These are phyloP conservation scores for Percopsis transmontana DNA, from an alignment of 2,113 vertebrate species.

Conservation along the genomic window DNA sequence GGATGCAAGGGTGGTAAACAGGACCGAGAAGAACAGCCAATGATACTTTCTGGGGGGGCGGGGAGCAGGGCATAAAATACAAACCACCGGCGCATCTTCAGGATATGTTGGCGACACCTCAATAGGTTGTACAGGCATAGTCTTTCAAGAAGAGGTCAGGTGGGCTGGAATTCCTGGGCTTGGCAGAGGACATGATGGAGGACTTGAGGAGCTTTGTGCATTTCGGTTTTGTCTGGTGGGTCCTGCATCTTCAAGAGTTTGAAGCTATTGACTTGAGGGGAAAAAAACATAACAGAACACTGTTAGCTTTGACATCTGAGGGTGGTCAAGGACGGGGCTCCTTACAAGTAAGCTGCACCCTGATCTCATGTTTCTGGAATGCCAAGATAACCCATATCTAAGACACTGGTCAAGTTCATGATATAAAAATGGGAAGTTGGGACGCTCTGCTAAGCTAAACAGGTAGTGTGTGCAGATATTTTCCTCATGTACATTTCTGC, in stretches of 20 bases:
- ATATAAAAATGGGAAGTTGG: constrained; percentile 12
- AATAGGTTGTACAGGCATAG: constrained; percentile 32
- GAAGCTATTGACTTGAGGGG: constrained; percentile 79
- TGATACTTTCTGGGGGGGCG: constrained; percentile 27
- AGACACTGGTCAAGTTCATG: constrained; percentile 16
- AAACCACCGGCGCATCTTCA: constrained; percentile 71
- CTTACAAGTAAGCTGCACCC: constrained; percentile 28
- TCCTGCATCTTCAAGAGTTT: constrained; percentile 68
- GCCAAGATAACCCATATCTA: constrained; percentile 16
- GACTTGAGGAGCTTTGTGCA: constrained; percentile 25
- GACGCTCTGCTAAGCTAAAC: not conserved
- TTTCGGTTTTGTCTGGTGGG: constrained; percentile 48
- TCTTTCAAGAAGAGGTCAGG: constrained; percentile 42
- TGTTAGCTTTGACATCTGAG: constrained; percentile 78
- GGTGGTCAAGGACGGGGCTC: constrained; percentile 62
- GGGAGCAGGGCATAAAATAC: constrained; percentile 65
- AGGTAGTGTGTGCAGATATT: constrained; percentile 17
- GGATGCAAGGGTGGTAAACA: not conserved
- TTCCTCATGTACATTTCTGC: constrained; percentile 18
- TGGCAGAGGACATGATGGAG: constrained; percentile 11
- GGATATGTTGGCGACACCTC: constrained; percentile 29
- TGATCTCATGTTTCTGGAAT: constrained; percentile 37
- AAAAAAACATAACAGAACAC: constrained; percentile 81
- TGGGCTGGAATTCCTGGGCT: constrained; percentile 12
- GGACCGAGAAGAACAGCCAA: constrained; percentile 15